Evolutionary conservation across 1,140 invertebrate genomes (phyloP), one percentile per base, ranked within the genome.

Genomic region (Panulirus ornatus): DNA sequence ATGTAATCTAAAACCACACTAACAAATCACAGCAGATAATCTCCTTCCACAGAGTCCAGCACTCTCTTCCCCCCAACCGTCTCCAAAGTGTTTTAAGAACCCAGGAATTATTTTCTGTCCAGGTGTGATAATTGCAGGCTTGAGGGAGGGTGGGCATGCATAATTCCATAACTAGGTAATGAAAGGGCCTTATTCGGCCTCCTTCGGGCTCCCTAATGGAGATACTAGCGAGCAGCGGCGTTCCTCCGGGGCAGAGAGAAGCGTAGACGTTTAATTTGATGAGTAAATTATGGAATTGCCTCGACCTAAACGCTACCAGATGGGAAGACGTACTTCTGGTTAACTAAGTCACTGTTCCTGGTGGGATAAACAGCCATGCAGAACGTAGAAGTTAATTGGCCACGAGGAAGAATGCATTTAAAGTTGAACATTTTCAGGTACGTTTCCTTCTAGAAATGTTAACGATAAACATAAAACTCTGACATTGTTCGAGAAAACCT

Each of bases 161-260:
- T 89, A 89, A 89, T 81, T 89, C 63, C 87, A 54, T 83, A 83
- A 89, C 58, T 44, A 71, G 79, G 87, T 89, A 89, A 89, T 89
- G 87, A 83, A 89, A 81, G 75, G 66, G 27, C 63, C 78, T 11
- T 89, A 71, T 88, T 75, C 47, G 78, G 78, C 42, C 38, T 34
- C 22, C 44, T 27, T 34, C 76, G 27, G 63, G 42, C 54, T 51
- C 54, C 14, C 70, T 83, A 89, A 89, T 89, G 87, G 87, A 89
- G 87, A 82, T 89, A 79, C 58, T 79, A 75, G 86, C 19, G 34
- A 9, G 40, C 51, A 42, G 44, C n/a, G 78, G 36, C 42, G 38
- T 42, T 27, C 78, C 78, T 81, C 30, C 16, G 27, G 40, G 71
- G 63, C 51, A 44, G 63, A 66, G 22, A 47, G 81, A 83, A 14